Evolutionary conservation across 2,797 vertebrate species (phyloP).

Genomic region (Eutrigla gurnardus): DNA sequence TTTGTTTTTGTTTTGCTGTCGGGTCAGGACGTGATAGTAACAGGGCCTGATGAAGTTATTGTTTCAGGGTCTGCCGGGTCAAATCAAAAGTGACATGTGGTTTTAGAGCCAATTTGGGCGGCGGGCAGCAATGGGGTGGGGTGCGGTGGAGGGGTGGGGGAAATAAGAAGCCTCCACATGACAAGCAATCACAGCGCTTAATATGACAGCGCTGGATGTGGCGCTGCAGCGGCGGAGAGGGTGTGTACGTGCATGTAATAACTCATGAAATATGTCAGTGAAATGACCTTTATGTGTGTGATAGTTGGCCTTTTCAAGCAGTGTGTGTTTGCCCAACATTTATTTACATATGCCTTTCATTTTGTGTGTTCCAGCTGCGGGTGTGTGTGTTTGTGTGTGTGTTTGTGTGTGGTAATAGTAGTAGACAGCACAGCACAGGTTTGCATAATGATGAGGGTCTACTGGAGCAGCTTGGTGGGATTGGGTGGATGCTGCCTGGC

Average conservation of each 20-base stretch:
- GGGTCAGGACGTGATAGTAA: conserved; percentile 69
- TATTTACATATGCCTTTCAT: conserved; percentile 56
- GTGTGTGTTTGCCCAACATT: conserved; percentile 41
- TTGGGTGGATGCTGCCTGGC: conserved; percentile 34
- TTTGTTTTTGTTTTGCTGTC: conserved; percentile 73
- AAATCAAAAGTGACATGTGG: conserved; percentile 79
- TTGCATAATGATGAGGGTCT: conserved; percentile 64
- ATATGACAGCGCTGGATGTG: conserved; percentile 59
- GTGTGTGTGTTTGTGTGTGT: conserved; percentile 31
- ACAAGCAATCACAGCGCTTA: conserved; percentile 68
- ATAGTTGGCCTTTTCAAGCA: conserved; percentile 70
- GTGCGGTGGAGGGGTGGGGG: not conserved
- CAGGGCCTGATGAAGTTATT: conserved; percentile 79
- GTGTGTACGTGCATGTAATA: conserved; percentile 35
- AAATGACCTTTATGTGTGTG: conserved; percentile 68
- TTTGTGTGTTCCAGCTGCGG: conserved; percentile 12
- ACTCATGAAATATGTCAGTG: conserved; percentile 69
- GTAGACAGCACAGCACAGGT: conserved; percentile 23
- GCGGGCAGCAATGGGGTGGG: conserved; percentile 19
- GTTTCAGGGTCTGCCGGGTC: conserved; percentile 74
- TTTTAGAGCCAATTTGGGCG: conserved; percentile 72
- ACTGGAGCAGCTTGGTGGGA: conserved; percentile 47
- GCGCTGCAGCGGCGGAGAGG: conserved; percentile 27
- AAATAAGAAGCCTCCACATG: conserved; percentile 49
- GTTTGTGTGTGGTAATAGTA: conserved; percentile 23